These are phyloP conservation scores for Sebastes iracundus DNA, from an alignment of 2,797 vertebrate genomes.

Conservation along the genomic window DNA sequence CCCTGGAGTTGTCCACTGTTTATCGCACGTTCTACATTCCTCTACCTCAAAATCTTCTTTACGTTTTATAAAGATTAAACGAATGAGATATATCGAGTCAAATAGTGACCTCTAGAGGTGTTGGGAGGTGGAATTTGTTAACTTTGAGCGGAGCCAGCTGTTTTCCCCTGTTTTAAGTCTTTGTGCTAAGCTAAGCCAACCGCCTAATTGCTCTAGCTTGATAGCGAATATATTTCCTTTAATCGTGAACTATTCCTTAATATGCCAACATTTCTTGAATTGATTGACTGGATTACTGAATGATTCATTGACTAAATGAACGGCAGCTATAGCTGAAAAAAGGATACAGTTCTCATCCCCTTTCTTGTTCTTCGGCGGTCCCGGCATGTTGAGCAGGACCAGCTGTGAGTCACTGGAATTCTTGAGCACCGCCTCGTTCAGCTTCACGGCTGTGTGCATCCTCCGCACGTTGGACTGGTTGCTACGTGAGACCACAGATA, in stretches of 20 bases:
- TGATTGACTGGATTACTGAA: background rate
- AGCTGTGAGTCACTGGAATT: constrained; percentile 91
- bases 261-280: background rate
- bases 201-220: background rate
- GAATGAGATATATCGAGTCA: background rate
- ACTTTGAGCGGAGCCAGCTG: background rate
- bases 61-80: no score
- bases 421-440: constrained; percentile 87
- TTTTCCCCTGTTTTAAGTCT: background rate
- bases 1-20: no score
- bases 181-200: background rate
- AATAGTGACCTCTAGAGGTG: background rate
- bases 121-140: background rate
- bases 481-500: constrained; percentile 68
- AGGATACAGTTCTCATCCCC: constrained; percentile 99
- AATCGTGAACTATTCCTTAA: background rate
- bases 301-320: background rate
- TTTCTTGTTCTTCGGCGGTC: constrained; percentile 91
- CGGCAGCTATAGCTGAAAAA: background rate
- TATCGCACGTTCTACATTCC: no score
- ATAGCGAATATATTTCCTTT: background rate
- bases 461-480: constrained; percentile 93
- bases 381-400: constrained; percentile 97
- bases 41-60: no score
- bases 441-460: constrained; percentile 90